Evolutionary conservation across 2,113 vertebrate species (phyloP), one percentile per base, ranked within the genome.

Genomic region (Vanacampus margaritifer): DNA sequence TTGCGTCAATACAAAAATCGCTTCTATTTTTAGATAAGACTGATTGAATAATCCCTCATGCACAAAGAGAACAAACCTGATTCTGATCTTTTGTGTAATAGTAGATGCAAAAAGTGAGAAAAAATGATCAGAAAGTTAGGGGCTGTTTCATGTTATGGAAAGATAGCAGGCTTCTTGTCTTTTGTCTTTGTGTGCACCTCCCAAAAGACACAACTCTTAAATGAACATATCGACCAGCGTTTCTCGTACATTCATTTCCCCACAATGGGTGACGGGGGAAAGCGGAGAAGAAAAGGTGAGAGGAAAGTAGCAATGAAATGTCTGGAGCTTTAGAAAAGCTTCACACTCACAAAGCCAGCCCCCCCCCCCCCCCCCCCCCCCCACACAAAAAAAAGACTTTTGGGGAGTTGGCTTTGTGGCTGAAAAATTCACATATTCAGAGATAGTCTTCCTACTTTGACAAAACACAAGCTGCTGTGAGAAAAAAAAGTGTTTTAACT

Each of bases 361-460:
- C 75, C 77, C 88, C 84, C 85, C 72, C 21, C n/a, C 28, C 82
- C 74, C 6, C n/a, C n/a, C n/a, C n/a, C n/a, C n/a, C n/a, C n/a
- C n/a, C n/a, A n/a, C n/a, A n/a, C n/a, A n/a, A n/a, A n/a, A n/a
- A 67, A 67, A 80, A 85, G 84, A 87, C 86, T 74, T 56, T 81
- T 86, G 86, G 83, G 84, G 84, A 86, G 80, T 77, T 59, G 54
- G 87, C 85, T 89, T 89, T 90, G 84, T 88, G 86, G 79, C 81
- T 86, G 83, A 82, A 87, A 87, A 88, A 90, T 88, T 86, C 84
- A 87, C 87, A 85, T 86, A 86, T 86, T 87, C 83, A 84, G 79
- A 88, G 83, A 87, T 80, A 78, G 80, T 69, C 74, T 73, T 46
- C 19, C 43, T 26, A 78, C 75, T 80, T 23, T 48, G 65, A 75